Conservation (phyloP, 2,888 invertebrate species). For the Julus scanicus region DNA sequence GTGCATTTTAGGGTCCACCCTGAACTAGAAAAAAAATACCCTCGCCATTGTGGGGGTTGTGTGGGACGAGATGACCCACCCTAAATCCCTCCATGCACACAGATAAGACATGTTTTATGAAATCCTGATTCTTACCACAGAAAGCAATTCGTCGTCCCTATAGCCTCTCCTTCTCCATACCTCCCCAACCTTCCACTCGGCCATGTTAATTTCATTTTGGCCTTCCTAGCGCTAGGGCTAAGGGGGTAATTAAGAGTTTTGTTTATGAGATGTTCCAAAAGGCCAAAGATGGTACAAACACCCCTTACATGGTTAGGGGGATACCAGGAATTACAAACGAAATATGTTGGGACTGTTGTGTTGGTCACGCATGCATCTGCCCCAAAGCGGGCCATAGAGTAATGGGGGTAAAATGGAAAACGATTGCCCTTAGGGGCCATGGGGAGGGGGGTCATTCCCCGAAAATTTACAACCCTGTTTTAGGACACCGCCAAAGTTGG, state of each 20-base stretch:
- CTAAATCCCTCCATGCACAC: not conserved
- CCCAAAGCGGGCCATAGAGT: not conserved
- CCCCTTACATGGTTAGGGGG: not conserved
- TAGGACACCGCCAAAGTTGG: slow-evolving; percentile 21
- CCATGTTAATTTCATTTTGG: slow-evolving; percentile 10
- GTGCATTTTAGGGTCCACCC: not conserved
- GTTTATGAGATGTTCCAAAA: not conserved
- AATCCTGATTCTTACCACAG: not conserved
- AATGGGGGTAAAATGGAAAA: not conserved
- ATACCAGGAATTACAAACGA: not conserved
- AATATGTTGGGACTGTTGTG: not conserved
- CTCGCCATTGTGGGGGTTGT: not conserved
- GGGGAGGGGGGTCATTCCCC: not conserved
- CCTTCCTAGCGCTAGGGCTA: not conserved
- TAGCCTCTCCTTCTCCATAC: not conserved
- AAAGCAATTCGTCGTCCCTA: not conserved
- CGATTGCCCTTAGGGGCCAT: not conserved
- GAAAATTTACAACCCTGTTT: slow-evolving; percentile 8
- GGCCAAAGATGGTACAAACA: not conserved
- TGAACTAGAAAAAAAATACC: slow-evolving; percentile 4
- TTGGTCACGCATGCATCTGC: slow-evolving; percentile 33
- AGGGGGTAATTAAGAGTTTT: slow-evolving; percentile 28
- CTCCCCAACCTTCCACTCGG: not conserved
- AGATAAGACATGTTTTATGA: slow-evolving; percentile 28
- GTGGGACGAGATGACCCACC: not conserved